phyloP scores from a whole-genome alignment of 2,113 vertebrate genomes.

The Verasper variegatus region DNA sequence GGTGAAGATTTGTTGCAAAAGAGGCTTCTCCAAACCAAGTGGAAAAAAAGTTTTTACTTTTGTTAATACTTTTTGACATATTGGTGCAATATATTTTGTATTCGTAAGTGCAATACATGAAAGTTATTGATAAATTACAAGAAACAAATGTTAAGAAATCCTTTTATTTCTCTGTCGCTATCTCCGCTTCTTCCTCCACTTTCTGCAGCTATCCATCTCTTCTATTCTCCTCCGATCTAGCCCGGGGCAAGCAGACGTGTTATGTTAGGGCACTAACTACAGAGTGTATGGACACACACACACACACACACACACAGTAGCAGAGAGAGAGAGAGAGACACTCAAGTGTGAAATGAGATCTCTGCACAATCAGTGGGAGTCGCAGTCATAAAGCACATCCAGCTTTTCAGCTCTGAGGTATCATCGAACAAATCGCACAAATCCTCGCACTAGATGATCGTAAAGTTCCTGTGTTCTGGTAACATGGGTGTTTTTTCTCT shows the following conservation, averaged over 20 bases:
- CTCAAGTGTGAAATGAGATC: slow-evolving; percentile 83
- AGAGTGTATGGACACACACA: not conserved
- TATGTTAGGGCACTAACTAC: slow-evolving; percentile 78
- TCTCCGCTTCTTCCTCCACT: slow-evolving; percentile 25
- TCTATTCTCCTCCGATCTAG: slow-evolving; percentile 32
- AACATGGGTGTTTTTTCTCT: slow-evolving; percentile 38
- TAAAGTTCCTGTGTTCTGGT: slow-evolving; percentile 41
- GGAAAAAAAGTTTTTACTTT: not conserved
- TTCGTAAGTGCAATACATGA: not conserved
- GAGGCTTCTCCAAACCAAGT: not conserved
- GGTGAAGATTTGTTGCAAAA: not conserved
- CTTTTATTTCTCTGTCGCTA: not conserved
- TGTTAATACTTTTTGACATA: too few relatives aligned
- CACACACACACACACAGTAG: not conserved
- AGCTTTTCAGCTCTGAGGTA: slow-evolving; percentile 72
- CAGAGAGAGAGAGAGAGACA: slow-evolving; percentile 51
- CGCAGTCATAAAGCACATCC: slow-evolving; percentile 64
- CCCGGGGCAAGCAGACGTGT: slow-evolving; percentile 73
- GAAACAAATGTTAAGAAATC: not conserved
- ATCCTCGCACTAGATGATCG: slow-evolving; percentile 56
- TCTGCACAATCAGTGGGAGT: slow-evolving; percentile 75
- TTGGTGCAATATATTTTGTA: not conserved
- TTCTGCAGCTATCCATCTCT: not conserved
- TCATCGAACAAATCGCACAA: slow-evolving; percentile 57
- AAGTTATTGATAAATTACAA: not conserved